Evolutionary conservation across 2,888 invertebrate species (phyloP).

Genomic region (Autographa gamma): DNA sequence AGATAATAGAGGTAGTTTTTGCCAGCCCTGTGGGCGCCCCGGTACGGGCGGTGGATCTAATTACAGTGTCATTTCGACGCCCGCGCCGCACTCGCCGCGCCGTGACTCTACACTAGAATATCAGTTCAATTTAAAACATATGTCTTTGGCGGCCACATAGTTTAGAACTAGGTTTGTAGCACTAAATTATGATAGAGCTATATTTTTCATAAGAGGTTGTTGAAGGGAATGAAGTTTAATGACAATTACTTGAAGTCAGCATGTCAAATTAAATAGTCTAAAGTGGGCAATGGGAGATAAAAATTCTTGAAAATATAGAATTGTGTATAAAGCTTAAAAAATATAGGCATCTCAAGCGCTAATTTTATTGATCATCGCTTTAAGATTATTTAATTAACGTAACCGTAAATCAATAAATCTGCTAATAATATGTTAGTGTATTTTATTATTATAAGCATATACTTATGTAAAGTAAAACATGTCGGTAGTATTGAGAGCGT

Average conservation of each 20-base stretch:
- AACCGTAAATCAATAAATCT: no score
- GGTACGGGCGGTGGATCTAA: constrained; percentile 62
- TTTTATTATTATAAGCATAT: no score
- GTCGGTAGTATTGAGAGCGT: constrained; percentile 30
- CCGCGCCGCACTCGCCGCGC: constrained; percentile 3
- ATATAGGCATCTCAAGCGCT: no score
- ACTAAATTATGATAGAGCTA: not conserved
- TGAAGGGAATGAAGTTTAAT: no score
- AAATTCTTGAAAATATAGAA: no score
- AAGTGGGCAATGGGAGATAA: no score
- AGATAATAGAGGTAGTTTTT: not conserved
- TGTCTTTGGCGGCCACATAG: not conserved
- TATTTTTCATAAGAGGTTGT: constrained; percentile 1
- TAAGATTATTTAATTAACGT: no score
- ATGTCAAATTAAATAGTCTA: no score
- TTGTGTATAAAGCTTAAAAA: no score
- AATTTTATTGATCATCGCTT: no score
- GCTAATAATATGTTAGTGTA: no score
- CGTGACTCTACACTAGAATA: constrained; percentile 6
- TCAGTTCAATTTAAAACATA: not conserved
- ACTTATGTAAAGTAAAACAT: constrained; percentile 39
- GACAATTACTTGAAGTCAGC: no score
- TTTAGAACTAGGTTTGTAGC: not conserved
- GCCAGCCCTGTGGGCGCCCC: constrained; percentile 29
- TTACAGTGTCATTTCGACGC: constrained; percentile 66